Percentiles rank a stretch among this genome's conserved stretches.
Conservation (phyloP, 2,888 invertebrate species). For the Watsonalla binaria region DNA sequence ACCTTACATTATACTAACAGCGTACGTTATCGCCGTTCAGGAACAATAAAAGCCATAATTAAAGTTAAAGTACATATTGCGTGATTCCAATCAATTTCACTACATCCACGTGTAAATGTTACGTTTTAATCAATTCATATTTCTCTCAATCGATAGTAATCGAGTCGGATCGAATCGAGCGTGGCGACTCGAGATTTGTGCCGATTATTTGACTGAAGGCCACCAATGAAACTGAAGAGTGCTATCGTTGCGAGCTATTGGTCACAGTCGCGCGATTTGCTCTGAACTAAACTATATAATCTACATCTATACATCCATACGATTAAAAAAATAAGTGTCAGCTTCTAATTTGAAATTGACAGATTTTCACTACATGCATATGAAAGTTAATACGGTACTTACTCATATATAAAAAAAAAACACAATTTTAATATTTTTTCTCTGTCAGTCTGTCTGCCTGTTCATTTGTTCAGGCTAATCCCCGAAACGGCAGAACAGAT, state of each 20-base stretch:
- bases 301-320: no score
- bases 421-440: no score
- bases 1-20: not conserved
- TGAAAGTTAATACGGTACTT: no score
- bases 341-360: no score
- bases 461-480: no score
- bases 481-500: no score
- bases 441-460: no score
- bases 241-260: constrained; percentile 22
- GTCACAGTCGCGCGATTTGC: constrained; percentile 6
- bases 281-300: no score
- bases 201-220: constrained; percentile 48
- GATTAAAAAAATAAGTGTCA: no score
- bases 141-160: constrained; percentile 5
- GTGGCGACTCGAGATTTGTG: constrained; percentile 27
- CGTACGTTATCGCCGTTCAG: not conserved
- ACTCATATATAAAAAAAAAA: no score
- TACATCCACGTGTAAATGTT: constrained; percentile 1
- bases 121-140: constrained; percentile 1
- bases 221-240: constrained; percentile 41
- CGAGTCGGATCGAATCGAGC: constrained; percentile 9
- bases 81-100: not conserved
- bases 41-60: not conserved
- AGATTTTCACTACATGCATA: no score
- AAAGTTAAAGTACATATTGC: no score